Conservation (phyloP, 2,797 vertebrate genomes). For the Acanthiza pusilla region DNA sequence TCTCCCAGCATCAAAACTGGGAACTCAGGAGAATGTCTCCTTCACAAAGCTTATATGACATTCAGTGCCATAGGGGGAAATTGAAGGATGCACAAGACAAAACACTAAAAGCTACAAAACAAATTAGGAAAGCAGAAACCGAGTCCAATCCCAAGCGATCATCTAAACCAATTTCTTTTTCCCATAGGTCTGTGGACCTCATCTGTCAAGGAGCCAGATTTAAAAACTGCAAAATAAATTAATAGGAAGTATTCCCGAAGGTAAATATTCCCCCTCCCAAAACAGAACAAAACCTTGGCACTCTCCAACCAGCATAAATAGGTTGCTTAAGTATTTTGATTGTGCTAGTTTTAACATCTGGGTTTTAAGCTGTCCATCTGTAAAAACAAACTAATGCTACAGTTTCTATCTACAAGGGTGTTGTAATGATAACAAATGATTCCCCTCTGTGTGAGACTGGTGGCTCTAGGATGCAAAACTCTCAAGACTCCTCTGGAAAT, state of each 20-base stretch:
- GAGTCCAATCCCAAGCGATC: background rate
- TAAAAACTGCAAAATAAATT: background rate
- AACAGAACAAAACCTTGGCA: background rate
- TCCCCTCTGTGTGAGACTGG: background rate
- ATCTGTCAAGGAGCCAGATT: background rate
- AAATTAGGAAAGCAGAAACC: background rate
- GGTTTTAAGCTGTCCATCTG: background rate
- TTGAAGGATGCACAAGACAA: background rate
- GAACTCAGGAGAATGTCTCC: background rate
- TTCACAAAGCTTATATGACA: background rate
- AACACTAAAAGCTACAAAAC: background rate
- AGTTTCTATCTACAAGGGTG: background rate
- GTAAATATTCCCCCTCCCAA: background rate
- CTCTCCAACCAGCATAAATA: background rate
- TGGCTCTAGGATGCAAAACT: background rate
- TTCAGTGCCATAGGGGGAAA: fast-evolving
- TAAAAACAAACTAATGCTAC: background rate
- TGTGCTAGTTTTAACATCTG: background rate
- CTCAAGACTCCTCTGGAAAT: background rate
- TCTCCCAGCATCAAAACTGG: background rate
- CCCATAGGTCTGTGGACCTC: background rate
- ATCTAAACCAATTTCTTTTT: background rate
- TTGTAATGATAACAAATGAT: background rate
- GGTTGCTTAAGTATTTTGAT: background rate
- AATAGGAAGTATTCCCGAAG: background rate